phyloP scores from a whole-genome alignment of 2,888 invertebrate genomes.

The Sericinus montela region DNA sequence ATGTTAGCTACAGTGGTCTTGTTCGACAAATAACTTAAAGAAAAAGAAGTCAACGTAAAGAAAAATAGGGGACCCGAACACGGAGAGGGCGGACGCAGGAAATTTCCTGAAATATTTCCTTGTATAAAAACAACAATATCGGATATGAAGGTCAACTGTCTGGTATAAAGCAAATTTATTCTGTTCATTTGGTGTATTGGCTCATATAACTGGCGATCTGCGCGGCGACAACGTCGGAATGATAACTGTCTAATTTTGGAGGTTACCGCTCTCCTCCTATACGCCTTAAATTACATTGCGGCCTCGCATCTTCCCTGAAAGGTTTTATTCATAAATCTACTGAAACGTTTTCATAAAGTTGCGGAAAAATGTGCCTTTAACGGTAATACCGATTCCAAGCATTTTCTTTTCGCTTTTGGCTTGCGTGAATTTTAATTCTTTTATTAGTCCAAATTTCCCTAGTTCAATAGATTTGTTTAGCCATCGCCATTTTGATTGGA shows the following conservation, averaged over 20 bases:
- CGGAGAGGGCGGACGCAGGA: constrained; percentile 43
- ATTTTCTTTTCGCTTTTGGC: constrained; percentile 28
- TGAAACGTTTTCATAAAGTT: constrained; percentile 73
- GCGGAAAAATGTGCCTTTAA: constrained; percentile 60
- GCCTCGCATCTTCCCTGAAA: constrained; percentile 69
- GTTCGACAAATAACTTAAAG: constrained; percentile 47
- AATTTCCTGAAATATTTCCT: constrained; percentile 56
- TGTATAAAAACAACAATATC: constrained; percentile 68
- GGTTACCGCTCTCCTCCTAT: constrained; percentile 57
- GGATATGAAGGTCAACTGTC: constrained; percentile 73
- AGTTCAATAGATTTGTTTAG: neutral
- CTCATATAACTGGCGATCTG: constrained; percentile 74
- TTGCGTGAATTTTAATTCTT: constrained; percentile 15
- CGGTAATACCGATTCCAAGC: constrained; percentile 46
- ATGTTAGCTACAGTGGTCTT: constrained; percentile 32
- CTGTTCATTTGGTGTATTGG: constrained; percentile 73
- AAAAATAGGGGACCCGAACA: constrained; percentile 35
- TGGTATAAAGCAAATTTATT: constrained; percentile 76
- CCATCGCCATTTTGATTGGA: too few relatives aligned
- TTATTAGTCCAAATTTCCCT: neutral
- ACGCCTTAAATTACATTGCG: constrained; percentile 72
- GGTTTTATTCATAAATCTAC: constrained; percentile 78
- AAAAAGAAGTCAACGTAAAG: constrained; percentile 35
- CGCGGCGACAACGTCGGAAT: constrained; percentile 69
- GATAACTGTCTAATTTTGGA: constrained; percentile 76